Base-by-base conservation (phyloP, 2,888 invertebrate species). In the Idaea dimidiata region DNA sequence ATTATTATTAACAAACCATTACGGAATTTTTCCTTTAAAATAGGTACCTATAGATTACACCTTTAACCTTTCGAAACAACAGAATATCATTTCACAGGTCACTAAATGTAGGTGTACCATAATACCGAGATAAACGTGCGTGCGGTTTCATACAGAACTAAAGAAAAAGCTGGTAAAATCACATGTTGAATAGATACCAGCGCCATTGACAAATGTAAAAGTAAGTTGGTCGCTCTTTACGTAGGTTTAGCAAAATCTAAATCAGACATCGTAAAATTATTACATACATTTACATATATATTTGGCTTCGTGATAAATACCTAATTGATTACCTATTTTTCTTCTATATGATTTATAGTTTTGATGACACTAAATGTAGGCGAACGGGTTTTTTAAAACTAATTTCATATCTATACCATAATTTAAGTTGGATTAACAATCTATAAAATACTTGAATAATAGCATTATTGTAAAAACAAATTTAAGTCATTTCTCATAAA, bases 241-340 rank as follows among this genome's bases (percentile, higher is more conserved):
- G 56, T 56, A 56, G 56, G 56, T 18, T 56, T 56, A 56, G 18
- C 17, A 14, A 7, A 17, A 17, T 18, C 18, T 56, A 56, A 55
- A 55, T 55, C 54, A 55, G 54, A 17, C 6, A 17, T 56, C 18
- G 18, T 56, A 56, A 18, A 56, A 56, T 17, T 56, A 56, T 56
- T 43, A 43, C 43, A 43, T 10, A 43, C 10, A 43, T 43, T 43
- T 43, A 43, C 43, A 43, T 43, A 43, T 43, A 43, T 43, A 43
- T 43, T 43, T 43, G 43, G 43, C 7, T 43, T 7, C 8, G 43
- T 43, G 43, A 43, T 8, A 43, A 43, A 43, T 43, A 43, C 43
- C 43, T 43, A 43, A 43, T 43, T 43, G 43, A 43, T 43, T 43
- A 43, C 43, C 43, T 43, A 43, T 43, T 43, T 43, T 43, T 43